Evolutionary conservation across 1,140 invertebrate genomes (phyloP), one percentile per base, ranked within the genome.

Genomic region (Scylla paramamosain): DNA sequence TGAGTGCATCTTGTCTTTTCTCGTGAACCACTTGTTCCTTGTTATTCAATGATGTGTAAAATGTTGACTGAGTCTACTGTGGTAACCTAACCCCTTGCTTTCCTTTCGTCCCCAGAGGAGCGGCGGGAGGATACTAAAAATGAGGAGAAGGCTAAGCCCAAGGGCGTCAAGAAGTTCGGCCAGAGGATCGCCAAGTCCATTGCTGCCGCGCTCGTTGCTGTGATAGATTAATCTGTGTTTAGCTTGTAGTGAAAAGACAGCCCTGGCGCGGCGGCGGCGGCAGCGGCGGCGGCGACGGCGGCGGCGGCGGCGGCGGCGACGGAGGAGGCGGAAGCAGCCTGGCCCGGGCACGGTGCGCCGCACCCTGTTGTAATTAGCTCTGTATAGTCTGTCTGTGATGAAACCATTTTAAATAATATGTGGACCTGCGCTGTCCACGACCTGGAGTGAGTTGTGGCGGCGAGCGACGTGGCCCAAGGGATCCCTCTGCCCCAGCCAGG

Each of bases 171-270:
- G 93, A 96, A 94, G 89, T 92, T 96, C 91, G 95, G 96, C 84
- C 95, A 95, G 91, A 90, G 94, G 94, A 92, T 96, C 28, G 96
- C 96, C 20, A 96, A 96, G 87, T 96, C 96, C 87, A 93, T 96
- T 52, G 96, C 96, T 92, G 96, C 96, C 83, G 96, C 95, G 48
- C 93, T 96, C 93, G 94, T 96, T 95, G 94, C 96, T 96, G 96
- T 96, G 96, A 96, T 96, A 96, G 96, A 96, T 94, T 96, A 96
- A 96, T 95, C 91, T 92, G 93, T 94, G 92, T 93, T 31, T 95
- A 95, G 95, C 88, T 93, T 91, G 59, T 95, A 93, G 92, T 90
- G 95, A 95, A 95, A 95, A 95, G 95, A 95, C 95, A 95, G 95
- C 87, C 95, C 95, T 95, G 92, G 95, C 67, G 67, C 45, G 84